Percentiles rank a stretch among this genome's conserved stretches.
Evolutionary conservation across 92 coral and sea anemone genomes (phyloP).

Genomic region (Porites evermanni): DNA sequence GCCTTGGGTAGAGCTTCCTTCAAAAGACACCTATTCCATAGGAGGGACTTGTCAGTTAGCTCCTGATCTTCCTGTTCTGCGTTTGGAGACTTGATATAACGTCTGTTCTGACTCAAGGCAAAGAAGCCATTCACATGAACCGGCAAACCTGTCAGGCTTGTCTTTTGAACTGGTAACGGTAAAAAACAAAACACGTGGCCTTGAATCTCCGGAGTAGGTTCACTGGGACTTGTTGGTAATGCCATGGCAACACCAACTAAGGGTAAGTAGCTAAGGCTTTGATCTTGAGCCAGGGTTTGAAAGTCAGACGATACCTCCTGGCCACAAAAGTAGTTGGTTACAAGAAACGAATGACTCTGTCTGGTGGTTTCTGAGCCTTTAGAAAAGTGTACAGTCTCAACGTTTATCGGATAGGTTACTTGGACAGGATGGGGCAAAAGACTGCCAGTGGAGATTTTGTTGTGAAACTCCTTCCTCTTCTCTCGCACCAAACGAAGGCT

Average conservation of each 20-base stretch:
- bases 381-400: no score
- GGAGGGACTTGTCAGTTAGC: slow-evolving; percentile 62
- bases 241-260: slow-evolving; percentile 65
- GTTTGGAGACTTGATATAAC: slow-evolving; percentile 52
- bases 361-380: no score
- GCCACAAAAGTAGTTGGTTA: no score
- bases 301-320: no score
- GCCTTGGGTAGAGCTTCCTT: slow-evolving; percentile 64
- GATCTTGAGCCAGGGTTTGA: no score
- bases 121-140: slow-evolving; percentile 73
- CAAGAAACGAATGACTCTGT: no score
- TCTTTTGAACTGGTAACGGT: slow-evolving; percentile 58
- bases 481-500: no score
- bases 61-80: slow-evolving; percentile 55
- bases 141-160: slow-evolving; percentile 66
- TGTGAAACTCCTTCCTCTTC: no score
- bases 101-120: slow-evolving; percentile 67
- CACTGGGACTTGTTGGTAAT: slow-evolving; percentile 4
- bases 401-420: no score
- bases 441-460: no score
- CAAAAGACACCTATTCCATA: slow-evolving; percentile 64
- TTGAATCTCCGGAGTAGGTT: slow-evolving; percentile 10
- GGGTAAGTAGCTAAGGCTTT: no score
- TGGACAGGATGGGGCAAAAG: no score
- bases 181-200: slow-evolving; percentile 70